Percentiles rank a stretch among this genome's conserved stretches.
Conservation (phyloP, 2,113 vertebrate genomes). For the Taurulus bubalis region DNA sequence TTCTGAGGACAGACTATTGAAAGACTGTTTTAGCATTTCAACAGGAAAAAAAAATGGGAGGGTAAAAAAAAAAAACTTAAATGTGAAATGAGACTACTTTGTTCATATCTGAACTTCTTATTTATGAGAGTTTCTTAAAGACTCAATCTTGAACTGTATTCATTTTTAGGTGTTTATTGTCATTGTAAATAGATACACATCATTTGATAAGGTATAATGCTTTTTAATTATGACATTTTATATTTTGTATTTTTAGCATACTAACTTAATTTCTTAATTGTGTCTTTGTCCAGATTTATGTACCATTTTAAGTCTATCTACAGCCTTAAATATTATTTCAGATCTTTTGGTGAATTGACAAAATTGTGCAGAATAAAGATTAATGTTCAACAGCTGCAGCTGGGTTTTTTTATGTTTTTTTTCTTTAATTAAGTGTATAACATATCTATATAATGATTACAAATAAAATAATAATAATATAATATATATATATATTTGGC, state of each 20-base stretch:
- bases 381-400: constrained; percentile 38
- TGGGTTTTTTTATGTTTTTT: neutral
- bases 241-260: constrained; percentile 83
- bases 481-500: neutral
- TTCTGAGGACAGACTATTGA: constrained; percentile 32
- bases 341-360: constrained; percentile 67
- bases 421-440: neutral
- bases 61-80: constrained; percentile 38
- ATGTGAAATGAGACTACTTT: constrained; percentile 83
- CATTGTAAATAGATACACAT: constrained; percentile 81
- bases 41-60: constrained; percentile 55
- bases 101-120: constrained; percentile 75
- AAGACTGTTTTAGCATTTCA: constrained; percentile 39
- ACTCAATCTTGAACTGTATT: constrained; percentile 65
- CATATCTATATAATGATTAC: neutral
- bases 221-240: constrained; percentile 81
- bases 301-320: constrained; percentile 64
- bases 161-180: constrained; percentile 71
- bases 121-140: constrained; percentile 78
- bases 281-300: constrained; percentile 66
- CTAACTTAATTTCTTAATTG: constrained; percentile 83
- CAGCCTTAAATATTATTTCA: constrained; percentile 78
- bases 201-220: constrained; percentile 75
- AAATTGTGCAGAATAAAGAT: constrained; percentile 72
- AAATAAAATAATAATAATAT: too few relatives aligned